These are phyloP conservation scores for Sparus aurata DNA, from an alignment of 2,797 vertebrate species.

Conservation along the genomic window DNA sequence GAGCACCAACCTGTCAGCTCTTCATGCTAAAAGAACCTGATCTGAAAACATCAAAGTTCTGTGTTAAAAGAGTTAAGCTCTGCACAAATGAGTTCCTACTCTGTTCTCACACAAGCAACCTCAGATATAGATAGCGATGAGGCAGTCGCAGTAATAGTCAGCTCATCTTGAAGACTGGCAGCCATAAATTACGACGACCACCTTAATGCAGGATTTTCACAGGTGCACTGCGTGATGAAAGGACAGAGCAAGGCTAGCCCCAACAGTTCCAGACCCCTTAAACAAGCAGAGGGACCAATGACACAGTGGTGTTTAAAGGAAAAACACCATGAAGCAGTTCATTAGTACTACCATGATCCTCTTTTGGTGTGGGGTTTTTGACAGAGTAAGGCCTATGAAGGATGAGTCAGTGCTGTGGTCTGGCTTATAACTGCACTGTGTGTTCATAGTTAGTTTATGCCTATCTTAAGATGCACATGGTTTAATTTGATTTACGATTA, in stretches of 20 bases:
- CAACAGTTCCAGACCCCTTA: slow-evolving; percentile 72
- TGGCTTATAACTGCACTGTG: background rate
- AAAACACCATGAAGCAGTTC: slow-evolving; percentile 41
- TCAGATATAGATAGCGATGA: slow-evolving; percentile 58
- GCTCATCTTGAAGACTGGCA: slow-evolving; percentile 38
- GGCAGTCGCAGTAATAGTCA: slow-evolving; percentile 50
- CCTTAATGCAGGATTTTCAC: slow-evolving; percentile 85
- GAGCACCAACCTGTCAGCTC: background rate
- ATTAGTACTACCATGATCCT: slow-evolving; percentile 30
- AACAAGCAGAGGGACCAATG: slow-evolving; percentile 73
- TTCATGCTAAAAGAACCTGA: background rate
- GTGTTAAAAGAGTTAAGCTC: background rate
- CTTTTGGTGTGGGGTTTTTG: slow-evolving; percentile 7
- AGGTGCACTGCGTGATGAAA: slow-evolving; percentile 65
- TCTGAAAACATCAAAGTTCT: slow-evolving; percentile 21
- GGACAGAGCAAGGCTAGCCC: slow-evolving; percentile 69
- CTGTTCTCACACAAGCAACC: background rate
- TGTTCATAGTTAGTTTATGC: background rate
- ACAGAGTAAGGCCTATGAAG: slow-evolving; percentile 10
- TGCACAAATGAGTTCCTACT: background rate
- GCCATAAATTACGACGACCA: slow-evolving; percentile 80
- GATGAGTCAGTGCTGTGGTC: slow-evolving; percentile 20
- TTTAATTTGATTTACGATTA: background rate
- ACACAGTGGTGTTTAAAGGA: slow-evolving; percentile 52
- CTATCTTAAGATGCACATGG: background rate